Conservation (phyloP, 2,113 vertebrate genomes). For the Malaclemys terrapin region DNA sequence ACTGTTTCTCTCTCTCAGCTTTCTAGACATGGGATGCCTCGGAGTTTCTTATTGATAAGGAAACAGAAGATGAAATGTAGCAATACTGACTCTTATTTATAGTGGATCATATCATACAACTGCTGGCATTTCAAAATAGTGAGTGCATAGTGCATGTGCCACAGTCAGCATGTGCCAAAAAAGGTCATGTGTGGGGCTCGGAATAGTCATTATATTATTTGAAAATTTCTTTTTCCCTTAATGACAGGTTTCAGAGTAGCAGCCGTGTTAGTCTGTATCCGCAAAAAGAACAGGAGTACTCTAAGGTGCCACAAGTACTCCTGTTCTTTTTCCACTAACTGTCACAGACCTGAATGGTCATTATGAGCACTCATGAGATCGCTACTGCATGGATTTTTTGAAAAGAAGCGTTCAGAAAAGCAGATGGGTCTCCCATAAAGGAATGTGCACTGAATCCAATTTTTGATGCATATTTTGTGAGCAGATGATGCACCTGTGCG, state of each 20-base stretch:
- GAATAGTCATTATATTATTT: background rate
- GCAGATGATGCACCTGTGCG: background rate
- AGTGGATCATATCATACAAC: background rate
- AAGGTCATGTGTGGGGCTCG: background rate
- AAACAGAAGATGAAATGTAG: background rate
- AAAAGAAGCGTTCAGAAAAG: background rate
- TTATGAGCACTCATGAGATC: background rate
- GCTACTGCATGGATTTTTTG: background rate
- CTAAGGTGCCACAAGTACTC: too few species aligned
- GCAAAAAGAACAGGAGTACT: too few species aligned
- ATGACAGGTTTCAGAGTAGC: too few species aligned
- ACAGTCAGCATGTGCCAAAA: background rate
- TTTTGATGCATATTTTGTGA: background rate
- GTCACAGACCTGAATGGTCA: background rate
- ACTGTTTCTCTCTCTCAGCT: background rate
- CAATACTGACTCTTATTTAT: background rate
- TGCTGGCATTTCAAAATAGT: background rate
- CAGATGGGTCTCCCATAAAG: background rate
- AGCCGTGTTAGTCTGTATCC: too few species aligned
- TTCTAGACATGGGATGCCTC: background rate
- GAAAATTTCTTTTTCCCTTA: background rate
- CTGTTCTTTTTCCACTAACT: background rate
- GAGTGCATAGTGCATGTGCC: constrained; percentile 7
- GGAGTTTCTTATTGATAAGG: background rate
- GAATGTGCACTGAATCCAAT: background rate